Base-by-base conservation (phyloP, 2,797 vertebrate genomes). In the Dendrocincla tyrannina region DNA sequence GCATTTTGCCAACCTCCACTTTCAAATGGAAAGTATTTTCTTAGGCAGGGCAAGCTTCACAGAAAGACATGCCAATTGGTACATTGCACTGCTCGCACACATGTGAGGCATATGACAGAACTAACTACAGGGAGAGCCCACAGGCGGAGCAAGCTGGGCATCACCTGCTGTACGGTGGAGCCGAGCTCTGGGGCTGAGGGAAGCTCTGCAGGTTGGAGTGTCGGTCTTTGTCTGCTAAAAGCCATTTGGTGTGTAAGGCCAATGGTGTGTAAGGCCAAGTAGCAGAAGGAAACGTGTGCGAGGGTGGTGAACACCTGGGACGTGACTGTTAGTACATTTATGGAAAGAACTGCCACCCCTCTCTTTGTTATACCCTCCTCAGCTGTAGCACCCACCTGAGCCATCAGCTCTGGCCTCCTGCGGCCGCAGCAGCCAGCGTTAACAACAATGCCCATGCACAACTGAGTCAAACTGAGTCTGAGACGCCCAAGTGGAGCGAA, bases 11-110 rank as follows among this genome's bases (percentile, higher is more conserved):
- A 69, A 41, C 30, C 69, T 93, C 44, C 35, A 24, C 73, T 89
- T 47, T 92, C 9, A 18, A 56, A 86, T 32, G 44, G 59, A 91
- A 93, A 81, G 80, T 76, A 19, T 58, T 77, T 70, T 83, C 81
- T 75, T 30, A 77, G 37, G 77, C 88, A 85, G 85, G 33, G 58
- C n/a, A 50, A 78, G 67, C 69, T 78, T 75, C 90, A 85, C 80
- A 62, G 88, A 46, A 84, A 83, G 79, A 62, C n/a, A 47, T 7
- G 73, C 73, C 93, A 81, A 25, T 27, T 55, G 80, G 42, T 53
- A 50, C 62, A 55, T 76, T 81, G 35, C 46, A 11, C 46, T 25
- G 49, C 42, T 55, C 1, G 32, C 37, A 46, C 66, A 81, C 13
- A 18, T n/a, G 46, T 9, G 5, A 93, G 66, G 62, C 69, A 55